Evolutionary conservation across 2,797 vertebrate species (phyloP).

Genomic region (Okamejei kenojei): DNA sequence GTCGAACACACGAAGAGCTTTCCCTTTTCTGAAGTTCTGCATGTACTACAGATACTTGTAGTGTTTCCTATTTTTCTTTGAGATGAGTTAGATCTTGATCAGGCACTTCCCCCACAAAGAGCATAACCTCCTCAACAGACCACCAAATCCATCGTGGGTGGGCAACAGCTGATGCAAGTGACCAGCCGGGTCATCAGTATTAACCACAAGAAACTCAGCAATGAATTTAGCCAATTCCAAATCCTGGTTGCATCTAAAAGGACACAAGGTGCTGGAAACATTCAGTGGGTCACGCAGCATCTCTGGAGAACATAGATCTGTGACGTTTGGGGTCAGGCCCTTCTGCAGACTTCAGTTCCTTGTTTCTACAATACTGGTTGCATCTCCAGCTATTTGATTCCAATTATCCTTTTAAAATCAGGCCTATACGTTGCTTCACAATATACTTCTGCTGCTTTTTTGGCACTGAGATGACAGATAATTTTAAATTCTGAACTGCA

Average conservation of each 20-base stretch:
- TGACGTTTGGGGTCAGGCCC: no score
- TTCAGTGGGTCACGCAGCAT: no score
- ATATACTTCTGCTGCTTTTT: neutral
- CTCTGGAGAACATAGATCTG: no score
- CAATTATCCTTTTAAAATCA: neutral
- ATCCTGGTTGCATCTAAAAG: no score
- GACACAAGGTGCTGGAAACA: no score
- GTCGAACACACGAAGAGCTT: neutral
- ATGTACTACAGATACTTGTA: neutral
- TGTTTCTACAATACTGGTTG: no score
- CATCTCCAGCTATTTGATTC: neutral
- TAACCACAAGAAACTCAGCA: neutral
- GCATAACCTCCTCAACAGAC: neutral
- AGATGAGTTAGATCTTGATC: neutral
- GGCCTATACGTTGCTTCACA: neutral
- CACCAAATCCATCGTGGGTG: neutral
- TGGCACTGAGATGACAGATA: neutral
- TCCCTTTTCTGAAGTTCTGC: no score
- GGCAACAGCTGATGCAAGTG: neutral
- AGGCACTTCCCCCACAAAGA: neutral
- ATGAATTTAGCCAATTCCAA: no score
- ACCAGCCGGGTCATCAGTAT: neutral
- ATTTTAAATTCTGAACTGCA: neutral
- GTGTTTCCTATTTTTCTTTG: neutral
- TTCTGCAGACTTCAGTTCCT: no score